phyloP scores from a whole-genome alignment of 2,888 invertebrate species.

The Osedax fenrisi region DNA sequence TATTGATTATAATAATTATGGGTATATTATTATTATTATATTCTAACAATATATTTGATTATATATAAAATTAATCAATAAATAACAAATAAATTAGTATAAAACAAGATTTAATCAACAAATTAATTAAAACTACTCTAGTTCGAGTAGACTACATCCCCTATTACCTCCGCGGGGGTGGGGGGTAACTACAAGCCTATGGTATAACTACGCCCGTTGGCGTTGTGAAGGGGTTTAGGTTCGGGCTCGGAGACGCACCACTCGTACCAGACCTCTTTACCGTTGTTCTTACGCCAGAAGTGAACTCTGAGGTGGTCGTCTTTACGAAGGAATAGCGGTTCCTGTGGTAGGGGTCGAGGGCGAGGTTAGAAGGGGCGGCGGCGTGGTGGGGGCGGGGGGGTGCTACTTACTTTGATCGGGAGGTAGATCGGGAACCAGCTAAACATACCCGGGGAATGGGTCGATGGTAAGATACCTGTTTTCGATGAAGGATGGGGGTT shows the following conservation, averaged over 20 bases:
- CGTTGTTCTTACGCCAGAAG: conserved; percentile 72
- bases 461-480: conserved; percentile 66
- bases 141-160: too few species aligned
- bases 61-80: too few species aligned
- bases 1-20: too few species aligned
- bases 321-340: conserved; percentile 62
- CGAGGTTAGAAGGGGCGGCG: conserved; percentile 61
- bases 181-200: conserved; percentile 57
- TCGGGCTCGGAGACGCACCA: conserved; percentile 66
- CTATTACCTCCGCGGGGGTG: too few species aligned
- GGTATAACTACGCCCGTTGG: conserved; percentile 63
- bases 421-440: conserved; percentile 96
- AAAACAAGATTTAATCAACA: too few species aligned
- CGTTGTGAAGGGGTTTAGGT: conserved; percentile 59
- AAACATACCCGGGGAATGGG: conserved; percentile 80
- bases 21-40: too few species aligned
- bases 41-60: too few species aligned
- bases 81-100: too few species aligned
- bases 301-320: conserved; percentile 65
- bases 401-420: conserved; percentile 57
- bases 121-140: too few species aligned
- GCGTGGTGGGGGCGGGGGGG: conserved; percentile 43
- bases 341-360: conserved; percentile 51
- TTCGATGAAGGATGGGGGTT: too few species aligned
- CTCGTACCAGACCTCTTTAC: conserved; percentile 85